Evolutionary conservation across 2,797 vertebrate species (phyloP), one percentile per base, ranked within the genome.

Genomic region (Enteromius radiatus): DNA sequence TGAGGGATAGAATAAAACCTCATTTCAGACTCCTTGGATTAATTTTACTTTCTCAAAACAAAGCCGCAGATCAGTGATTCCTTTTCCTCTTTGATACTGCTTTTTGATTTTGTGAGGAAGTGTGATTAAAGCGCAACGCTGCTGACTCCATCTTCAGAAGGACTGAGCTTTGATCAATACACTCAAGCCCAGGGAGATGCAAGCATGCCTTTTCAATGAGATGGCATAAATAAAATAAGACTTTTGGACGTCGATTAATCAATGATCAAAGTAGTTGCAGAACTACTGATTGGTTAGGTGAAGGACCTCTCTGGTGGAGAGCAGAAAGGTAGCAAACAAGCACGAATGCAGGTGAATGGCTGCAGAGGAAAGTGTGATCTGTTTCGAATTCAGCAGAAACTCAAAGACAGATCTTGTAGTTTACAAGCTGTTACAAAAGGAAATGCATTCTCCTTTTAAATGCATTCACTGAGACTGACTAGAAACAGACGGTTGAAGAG

Each of bases 361-460:
- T 81, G 59, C 26, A 83, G 59, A 52, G 79, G 84, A 54, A 73
- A 80, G 74, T 33, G 43, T 11, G 49, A 78, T 85, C 84, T 89
- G 85, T 70, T 87, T 75, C 56, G 3, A 86, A 76, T 82, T 70
- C 43, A 78, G 59, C 71, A 52, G 63, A 65, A 33, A 69, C 47
- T 56, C 80, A 77, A 54, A 81, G 33, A 64, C 69, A 71, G 79
- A 82, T 71, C 26, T 31, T 54, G 33, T 68, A 70, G 74, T 87
- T 85, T 78, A 83, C 76, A 41, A 61, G 61, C 77, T 78, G 78
- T 80, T 85, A 80, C 79, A 78, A 83, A 87, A 75, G 78, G 78
- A 85, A 87, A 78, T 81, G 69, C 52, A 23, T 83, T 78, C 28
- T 77, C 28, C 52, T n/a, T 89, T 84, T 31, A 33, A 77, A 73